These are phyloP conservation scores for Lindbergichthys nudifrons DNA, from an alignment of 2,797 vertebrate genomes.

Conservation along the genomic window DNA sequence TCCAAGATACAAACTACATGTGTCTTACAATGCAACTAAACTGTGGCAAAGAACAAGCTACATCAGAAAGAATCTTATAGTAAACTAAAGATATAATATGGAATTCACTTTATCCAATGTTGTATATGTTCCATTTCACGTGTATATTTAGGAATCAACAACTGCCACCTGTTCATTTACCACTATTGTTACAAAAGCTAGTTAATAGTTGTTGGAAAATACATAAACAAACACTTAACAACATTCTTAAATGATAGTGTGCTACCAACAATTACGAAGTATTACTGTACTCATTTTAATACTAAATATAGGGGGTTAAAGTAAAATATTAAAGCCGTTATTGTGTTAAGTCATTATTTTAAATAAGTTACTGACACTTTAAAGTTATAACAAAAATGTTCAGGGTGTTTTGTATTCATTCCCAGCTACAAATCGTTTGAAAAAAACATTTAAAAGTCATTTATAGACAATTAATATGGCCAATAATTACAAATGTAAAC, in stretches of 20 bases:
- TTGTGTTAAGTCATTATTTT: not conserved
- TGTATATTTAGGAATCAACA: not conserved
- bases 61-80: too few species aligned
- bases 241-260: not conserved
- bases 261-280: not conserved
- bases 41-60: too few species aligned
- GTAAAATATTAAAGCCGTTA: not conserved
- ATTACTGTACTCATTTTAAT: not conserved
- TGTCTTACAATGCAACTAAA: too few species aligned
- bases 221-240: not conserved
- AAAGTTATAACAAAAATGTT: slow-evolving; percentile 5
- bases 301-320: not conserved
- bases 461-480: slow-evolving; percentile 13
- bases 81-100: too few species aligned
- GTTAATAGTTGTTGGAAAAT: not conserved
- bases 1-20: too few species aligned
- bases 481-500: not conserved
- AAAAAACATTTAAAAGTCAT: not conserved
- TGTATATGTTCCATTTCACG: not conserved
- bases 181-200: too few species aligned
- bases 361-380: not conserved
- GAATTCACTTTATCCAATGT: not conserved
- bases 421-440: too few species aligned
- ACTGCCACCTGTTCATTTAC: not conserved
- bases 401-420: not conserved